A percentile compares a stretch with the other conserved stretches of the same genome.
phyloP scores from a whole-genome alignment of 2,113 vertebrate genomes.

The Notothenia coriiceps region DNA sequence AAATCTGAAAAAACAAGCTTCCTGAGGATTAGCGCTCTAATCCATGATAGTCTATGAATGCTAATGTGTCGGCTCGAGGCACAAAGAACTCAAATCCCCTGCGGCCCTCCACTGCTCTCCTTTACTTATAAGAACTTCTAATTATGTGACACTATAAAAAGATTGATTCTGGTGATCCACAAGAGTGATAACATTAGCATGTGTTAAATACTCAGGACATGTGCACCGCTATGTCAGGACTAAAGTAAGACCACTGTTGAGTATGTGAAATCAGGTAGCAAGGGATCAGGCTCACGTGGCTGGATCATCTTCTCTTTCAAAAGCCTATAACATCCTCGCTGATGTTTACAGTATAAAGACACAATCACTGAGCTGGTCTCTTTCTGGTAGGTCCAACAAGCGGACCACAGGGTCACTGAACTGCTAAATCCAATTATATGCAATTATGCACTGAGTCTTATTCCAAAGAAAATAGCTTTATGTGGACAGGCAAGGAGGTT shows the following conservation, averaged over 20 bases:
- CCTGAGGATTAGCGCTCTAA: constrained; percentile 66
- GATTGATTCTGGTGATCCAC: constrained; percentile 50
- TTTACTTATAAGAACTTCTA: constrained; percentile 55
- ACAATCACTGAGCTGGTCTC: not conserved
- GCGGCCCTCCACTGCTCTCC: constrained; percentile 34
- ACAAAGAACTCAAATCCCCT: constrained; percentile 57
- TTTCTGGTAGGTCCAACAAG: constrained; percentile 32
- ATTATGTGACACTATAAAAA: constrained; percentile 56
- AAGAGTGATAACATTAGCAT: constrained; percentile 51
- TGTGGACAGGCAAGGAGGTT: constrained; percentile 27
- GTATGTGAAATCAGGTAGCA: constrained; percentile 23
- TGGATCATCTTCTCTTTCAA: constrained; percentile 20
- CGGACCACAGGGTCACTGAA: constrained; percentile 72
- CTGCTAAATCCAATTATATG: constrained; percentile 75
- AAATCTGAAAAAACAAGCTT: constrained; percentile 57
- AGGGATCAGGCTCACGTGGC: constrained; percentile 16
- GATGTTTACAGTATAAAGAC: constrained; percentile 12
- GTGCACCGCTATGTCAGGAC: constrained; percentile 19
- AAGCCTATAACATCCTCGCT: not conserved
- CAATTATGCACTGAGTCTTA: constrained; percentile 64
- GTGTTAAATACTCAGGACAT: constrained; percentile 35
- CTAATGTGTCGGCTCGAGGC: constrained; percentile 58
- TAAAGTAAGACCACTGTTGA: constrained; percentile 2
- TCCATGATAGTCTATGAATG: constrained; percentile 62
- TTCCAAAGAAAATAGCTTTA: constrained; percentile 50